phyloP scores from a whole-genome alignment of 2,797 vertebrate species.

The Pipistrellus nathusii region DNA sequence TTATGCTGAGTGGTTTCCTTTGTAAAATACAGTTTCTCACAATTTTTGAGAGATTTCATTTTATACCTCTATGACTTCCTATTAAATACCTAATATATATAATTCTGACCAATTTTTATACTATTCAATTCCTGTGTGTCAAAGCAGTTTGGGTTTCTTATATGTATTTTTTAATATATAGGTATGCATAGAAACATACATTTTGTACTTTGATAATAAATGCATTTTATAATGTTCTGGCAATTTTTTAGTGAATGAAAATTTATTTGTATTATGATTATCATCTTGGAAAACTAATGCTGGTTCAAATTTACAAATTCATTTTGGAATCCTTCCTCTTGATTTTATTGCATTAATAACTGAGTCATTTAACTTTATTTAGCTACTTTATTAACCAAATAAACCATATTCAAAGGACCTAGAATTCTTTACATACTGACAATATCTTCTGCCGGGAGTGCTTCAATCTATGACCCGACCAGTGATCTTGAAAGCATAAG shows the following conservation, averaged over 20 bases:
- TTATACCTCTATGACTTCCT: background rate
- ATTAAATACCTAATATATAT: background rate
- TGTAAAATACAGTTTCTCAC: background rate
- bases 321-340: constrained; percentile 44
- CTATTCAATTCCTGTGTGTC: background rate
- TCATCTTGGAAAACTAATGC: constrained; percentile 40
- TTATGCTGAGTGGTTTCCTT: background rate
- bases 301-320: constrained; percentile 51
- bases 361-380: constrained; percentile 61
- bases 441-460: background rate
- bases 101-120: background rate
- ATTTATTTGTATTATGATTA: background rate
- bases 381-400: constrained; percentile 56
- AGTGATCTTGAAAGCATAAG: constrained; percentile 58
- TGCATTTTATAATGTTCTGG: constrained; percentile 23
- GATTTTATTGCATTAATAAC: constrained; percentile 46
- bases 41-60: background rate
- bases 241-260: background rate
- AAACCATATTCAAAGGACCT: background rate
- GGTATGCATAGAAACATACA: background rate
- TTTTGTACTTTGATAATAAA: background rate
- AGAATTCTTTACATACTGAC: constrained; percentile 46
- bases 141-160: background rate
- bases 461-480: constrained; percentile 55
- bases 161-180: background rate